Percentiles rank a stretch among this genome's conserved stretches.
These are phyloP conservation scores for Xiphophorus maculatus DNA, from an alignment of 2,113 vertebrate species.

Conservation along the genomic window DNA sequence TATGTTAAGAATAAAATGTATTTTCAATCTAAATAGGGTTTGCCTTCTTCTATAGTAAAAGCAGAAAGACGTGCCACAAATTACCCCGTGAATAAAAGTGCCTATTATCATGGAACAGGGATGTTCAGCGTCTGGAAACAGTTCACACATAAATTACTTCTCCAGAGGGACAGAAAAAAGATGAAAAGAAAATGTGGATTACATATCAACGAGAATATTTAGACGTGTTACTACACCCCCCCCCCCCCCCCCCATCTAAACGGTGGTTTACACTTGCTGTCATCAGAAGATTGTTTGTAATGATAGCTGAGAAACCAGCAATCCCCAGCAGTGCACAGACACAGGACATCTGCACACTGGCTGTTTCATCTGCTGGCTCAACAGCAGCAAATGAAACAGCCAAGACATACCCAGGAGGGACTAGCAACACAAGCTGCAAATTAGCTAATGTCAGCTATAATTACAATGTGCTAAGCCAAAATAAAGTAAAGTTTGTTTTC, in stretches of 20 bases:
- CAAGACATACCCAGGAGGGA: slow-evolving; percentile 44
- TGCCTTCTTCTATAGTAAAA: neutral
- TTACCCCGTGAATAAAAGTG: neutral
- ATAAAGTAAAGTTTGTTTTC: slow-evolving; percentile 26
- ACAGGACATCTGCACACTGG: slow-evolving; percentile 19
- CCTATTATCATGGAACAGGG: neutral
- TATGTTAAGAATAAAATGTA: neutral
- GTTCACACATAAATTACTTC: neutral
- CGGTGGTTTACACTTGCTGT: slow-evolving; percentile 34
- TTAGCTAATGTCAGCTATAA: slow-evolving; percentile 66
- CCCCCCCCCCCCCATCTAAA: too few relatives aligned
- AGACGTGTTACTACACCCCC: slow-evolving; percentile 23
- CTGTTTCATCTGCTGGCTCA: slow-evolving; percentile 57
- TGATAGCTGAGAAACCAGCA: slow-evolving; percentile 34
- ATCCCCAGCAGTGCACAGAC: slow-evolving; percentile 57
- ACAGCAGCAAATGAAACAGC: slow-evolving; percentile 70
- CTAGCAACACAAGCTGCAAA: slow-evolving; percentile 53
- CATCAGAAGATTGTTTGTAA: slow-evolving; percentile 60
- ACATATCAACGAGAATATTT: slow-evolving; percentile 3
- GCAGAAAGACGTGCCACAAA: neutral
- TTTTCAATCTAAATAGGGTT: neutral
- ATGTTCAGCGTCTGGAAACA: neutral
- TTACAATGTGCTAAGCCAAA: slow-evolving; percentile 66
- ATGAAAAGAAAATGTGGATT: too few relatives aligned
- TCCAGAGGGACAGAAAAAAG: neutral